Evolutionary conservation across 92 coral and sea anemone species (phyloP), one percentile per base, ranked within the genome.

Genomic region (Desmophyllum pertusum): DNA sequence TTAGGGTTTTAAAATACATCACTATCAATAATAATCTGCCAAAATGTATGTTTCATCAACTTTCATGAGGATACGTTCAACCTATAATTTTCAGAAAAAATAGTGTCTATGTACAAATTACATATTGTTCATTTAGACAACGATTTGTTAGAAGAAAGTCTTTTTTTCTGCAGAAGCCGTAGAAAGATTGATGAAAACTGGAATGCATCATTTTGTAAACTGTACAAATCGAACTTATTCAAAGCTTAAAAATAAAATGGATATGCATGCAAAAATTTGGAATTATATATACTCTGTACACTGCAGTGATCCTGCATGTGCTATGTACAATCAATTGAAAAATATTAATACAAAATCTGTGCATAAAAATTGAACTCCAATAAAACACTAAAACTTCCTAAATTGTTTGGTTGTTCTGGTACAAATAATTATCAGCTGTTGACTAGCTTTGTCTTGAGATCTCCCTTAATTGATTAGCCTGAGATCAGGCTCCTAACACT

Each of bases 301-400:
- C 14, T 74, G 61, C 57, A 46, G 59, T 74, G 15, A 30, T 38
- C 36, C 45, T 50, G 64, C 41, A 75, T 52, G 43, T 53, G 81
- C 4, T 77, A 77, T 77, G 50, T 77, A 77, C 81, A 77, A 77
- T 59, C 70, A 55, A n/a, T 57, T 77, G 31, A 39, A 77, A 76
- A 77, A 39, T 77, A 77, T 67, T 37, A 6, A 37, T 77, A 55
- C 37, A 77, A 77, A 77, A 77, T 61, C 39, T 59, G 81, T 38
- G 81, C 52, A 29, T 38, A 38, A 77, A 77, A 77, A 17, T 67
- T 67, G 23, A 15, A 35, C 42, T 36, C 41, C 42, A 18, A 67
- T 19, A 3, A 35, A 35, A 13, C 27, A 33, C 27, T 18, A 5
- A 35, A 1, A 62, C 42, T 35, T 19, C 73, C 73, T 23, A 67